Base-by-base conservation (phyloP, 2,113 vertebrate species). In the Gobius niger region DNA sequence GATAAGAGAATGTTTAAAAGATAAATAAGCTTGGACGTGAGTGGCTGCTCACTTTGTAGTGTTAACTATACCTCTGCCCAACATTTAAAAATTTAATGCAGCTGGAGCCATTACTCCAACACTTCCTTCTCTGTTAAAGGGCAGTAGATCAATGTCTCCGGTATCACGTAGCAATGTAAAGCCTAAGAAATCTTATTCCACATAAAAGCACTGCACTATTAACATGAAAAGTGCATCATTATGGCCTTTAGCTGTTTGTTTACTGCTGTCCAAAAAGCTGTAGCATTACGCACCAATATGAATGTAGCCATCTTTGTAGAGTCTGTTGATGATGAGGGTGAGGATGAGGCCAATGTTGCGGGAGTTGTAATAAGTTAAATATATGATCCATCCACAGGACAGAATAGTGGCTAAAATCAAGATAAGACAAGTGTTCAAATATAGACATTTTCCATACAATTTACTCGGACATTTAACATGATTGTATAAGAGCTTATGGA, bases 301-400 rank as follows among this genome's bases (percentile, higher is more conserved):
- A 77, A 98, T 96, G 92, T 98, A 98, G 89, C 97, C 97, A 96
- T 96, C 93, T 88, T 98, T 99, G 90, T 95, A 96, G 41, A 99
- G 93, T 88, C 96, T 93, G 90, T 99, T 99, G 84, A 99, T 94
- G 89, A 99, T 94, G 82, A 97, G 80, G 0, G 98, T 99, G 90
- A 99, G 93, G 89, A 99, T 93, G 75, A 99, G 94, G 87, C 98
- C 98, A 72, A 99, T 94, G 90, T 99, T 99, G 84, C 98, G 94
- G 76, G 98, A 99, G 92, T 99, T 99, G 85, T 99, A 99, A 80
- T 99, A 99, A 9, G 96, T 99, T 86, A 99, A 91, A 89, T 99
- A 99, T 90, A 99, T 99, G 87, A 99, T 99, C 98, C 98, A 99
- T 90, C 96, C 97, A 90, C 98, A 99, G 89, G 98, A 99, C 87